phyloP scores from a whole-genome alignment of 2,113 vertebrate genomes.

The Elephas maximus region DNA sequence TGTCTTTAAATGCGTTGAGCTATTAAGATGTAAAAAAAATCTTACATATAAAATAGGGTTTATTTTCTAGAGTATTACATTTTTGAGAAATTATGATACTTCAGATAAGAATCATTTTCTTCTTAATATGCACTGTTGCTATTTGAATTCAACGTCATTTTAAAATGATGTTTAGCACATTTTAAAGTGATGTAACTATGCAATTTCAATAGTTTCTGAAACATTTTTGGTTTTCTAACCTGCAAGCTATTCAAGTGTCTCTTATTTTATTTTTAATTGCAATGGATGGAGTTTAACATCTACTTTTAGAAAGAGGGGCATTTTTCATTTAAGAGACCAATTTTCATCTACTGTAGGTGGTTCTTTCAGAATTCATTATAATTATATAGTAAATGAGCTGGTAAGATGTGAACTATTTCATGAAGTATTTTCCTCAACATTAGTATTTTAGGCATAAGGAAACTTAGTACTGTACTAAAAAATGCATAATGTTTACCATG shows the following conservation, averaged over 20 bases:
- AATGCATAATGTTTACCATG: conserved; percentile 60
- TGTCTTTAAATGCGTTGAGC: not conserved
- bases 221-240: not conserved
- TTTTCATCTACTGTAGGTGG: conserved; percentile 62
- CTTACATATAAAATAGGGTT: not conserved
- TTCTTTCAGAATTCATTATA: conserved; percentile 59
- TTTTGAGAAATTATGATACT: not conserved
- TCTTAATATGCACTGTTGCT: not conserved
- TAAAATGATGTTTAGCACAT: not conserved
- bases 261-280: conserved; percentile 56
- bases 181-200: not conserved
- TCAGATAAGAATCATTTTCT: conserved; percentile 25
- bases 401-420: conserved; percentile 68
- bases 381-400: conserved; percentile 68
- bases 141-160: not conserved
- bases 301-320: not conserved
- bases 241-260: conserved; percentile 10
- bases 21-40: not conserved
- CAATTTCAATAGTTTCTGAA: conserved; percentile 54
- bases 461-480: conserved; percentile 50
- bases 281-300: conserved; percentile 65
- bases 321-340: conserved; percentile 28
- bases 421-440: conserved; percentile 73
- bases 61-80: not conserved
- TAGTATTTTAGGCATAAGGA: conserved; percentile 68